Conservation (phyloP, 2,888 invertebrate genomes). For the Autographa gamma region DNA sequence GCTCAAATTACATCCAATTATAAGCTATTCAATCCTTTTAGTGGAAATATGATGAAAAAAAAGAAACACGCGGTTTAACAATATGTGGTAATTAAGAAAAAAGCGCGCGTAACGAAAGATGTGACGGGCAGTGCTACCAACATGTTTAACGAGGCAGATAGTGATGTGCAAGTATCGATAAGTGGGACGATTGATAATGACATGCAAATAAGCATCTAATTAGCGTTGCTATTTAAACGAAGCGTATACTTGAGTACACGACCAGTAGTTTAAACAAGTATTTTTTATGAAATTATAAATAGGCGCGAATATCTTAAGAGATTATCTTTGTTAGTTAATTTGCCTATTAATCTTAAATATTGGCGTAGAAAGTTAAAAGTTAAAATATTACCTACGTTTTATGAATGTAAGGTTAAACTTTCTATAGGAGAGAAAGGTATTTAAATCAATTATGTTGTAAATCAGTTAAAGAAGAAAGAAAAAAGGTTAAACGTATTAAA, state of each 20-base stretch:
- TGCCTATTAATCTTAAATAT: constrained; percentile 46
- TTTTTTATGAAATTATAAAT: constrained; percentile 48
- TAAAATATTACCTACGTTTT: too few relatives aligned
- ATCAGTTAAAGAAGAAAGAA: not conserved
- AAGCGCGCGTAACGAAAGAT: constrained; percentile 84
- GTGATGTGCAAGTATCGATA: constrained; percentile 73
- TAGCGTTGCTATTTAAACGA: constrained; percentile 56
- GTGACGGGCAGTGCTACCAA: constrained; percentile 83
- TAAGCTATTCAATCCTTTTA: constrained; percentile 87
- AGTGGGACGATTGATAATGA: constrained; percentile 59
- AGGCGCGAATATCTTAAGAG: constrained; percentile 35
- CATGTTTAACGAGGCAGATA: constrained; percentile 76
- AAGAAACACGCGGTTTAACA: constrained; percentile 74
- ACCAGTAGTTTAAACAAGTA: constrained; percentile 51
- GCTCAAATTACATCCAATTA: constrained; percentile 89
- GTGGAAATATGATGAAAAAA: constrained; percentile 80
- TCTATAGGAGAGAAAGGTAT: constrained; percentile 12
- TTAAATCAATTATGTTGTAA: constrained; percentile 32
- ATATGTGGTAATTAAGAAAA: constrained; percentile 85
- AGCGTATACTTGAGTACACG: constrained; percentile 43
- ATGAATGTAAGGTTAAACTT: not conserved
- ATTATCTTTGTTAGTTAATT: constrained; percentile 48
- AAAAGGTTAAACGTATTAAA: not conserved
- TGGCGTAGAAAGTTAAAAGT: constrained; percentile 44
- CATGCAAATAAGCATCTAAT: constrained; percentile 61